Percentiles rank a stretch among this genome's conserved stretches.
phyloP scores from a whole-genome alignment of 2,113 vertebrate species.

The Cariama cristata region DNA sequence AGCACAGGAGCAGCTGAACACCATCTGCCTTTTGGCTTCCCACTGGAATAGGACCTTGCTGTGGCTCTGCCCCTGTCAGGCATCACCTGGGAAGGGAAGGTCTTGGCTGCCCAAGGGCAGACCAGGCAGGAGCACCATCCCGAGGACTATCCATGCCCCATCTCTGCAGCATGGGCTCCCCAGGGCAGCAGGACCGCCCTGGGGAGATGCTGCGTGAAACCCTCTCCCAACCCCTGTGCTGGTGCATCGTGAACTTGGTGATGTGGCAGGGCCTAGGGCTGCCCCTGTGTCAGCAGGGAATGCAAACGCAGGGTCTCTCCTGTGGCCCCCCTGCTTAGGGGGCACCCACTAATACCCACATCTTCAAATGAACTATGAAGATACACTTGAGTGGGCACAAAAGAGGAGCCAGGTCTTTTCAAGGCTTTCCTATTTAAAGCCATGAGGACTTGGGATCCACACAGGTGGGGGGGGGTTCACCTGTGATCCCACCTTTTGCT shows the following conservation, averaged over 20 bases:
- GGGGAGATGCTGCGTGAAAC: background rate
- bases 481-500: background rate
- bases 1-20: background rate
- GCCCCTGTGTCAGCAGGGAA: background rate
- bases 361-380: background rate
- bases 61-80: rapidly evolving
- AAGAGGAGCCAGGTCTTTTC: background rate
- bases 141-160: rapidly evolving
- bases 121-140: rapidly evolving
- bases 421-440: background rate
- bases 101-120: background rate
- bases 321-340: background rate
- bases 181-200: background rate
- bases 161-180: rapidly evolving
- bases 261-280: background rate
- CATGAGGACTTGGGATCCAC: rapidly evolving
- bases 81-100: background rate
- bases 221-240: rapidly evolving
- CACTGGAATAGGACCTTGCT: background rate
- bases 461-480: rapidly evolving
- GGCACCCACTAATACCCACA: too few species aligned
- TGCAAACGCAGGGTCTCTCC: background rate
- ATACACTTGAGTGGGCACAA: background rate
- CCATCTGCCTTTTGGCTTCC: background rate
- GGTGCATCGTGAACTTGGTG: rapidly evolving